Percentiles rank a stretch among this genome's conserved stretches.
phyloP scores from a whole-genome alignment of 2,797 vertebrate genomes.

The Ctenochaetus hawaiiensis region DNA sequence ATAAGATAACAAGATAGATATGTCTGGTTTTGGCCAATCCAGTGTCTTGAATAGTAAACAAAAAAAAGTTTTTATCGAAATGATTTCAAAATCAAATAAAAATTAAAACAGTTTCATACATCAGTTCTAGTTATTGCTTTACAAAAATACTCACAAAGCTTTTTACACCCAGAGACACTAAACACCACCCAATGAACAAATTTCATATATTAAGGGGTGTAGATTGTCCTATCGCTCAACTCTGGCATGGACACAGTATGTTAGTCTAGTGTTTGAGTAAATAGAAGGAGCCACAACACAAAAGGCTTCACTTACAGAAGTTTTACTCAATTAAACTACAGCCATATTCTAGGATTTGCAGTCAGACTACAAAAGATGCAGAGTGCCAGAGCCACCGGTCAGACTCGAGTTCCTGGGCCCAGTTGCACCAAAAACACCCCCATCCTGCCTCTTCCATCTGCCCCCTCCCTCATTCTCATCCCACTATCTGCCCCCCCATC shows the following conservation, averaged over 20 bases:
- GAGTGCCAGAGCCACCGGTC: neutral
- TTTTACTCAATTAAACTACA: neutral
- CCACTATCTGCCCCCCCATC: constrained; percentile 66
- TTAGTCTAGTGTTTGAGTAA: constrained; percentile 4
- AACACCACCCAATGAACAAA: neutral
- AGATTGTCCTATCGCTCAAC: neutral
- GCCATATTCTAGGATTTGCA: neutral
- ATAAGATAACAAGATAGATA: neutral
- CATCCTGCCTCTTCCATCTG: constrained; percentile 53
- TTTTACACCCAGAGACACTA: neutral
- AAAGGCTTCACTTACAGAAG: neutral
- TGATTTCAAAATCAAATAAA: neutral
- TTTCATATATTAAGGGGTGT: neutral
- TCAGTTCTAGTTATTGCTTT: neutral
- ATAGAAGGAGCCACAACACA: neutral
- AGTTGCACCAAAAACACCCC: constrained; percentile 13
- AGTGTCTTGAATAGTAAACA: neutral
- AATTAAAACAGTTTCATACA: neutral
- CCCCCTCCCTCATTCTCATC: constrained; percentile 69
- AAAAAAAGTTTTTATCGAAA: neutral
- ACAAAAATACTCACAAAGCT: neutral
- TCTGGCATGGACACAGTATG: neutral
- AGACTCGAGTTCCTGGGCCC: constrained; percentile 32
- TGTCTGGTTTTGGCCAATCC: neutral
- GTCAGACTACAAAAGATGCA: neutral